phyloP scores from a whole-genome alignment of 2,888 invertebrate species.

The Ramazzottius varieornatus region DNA sequence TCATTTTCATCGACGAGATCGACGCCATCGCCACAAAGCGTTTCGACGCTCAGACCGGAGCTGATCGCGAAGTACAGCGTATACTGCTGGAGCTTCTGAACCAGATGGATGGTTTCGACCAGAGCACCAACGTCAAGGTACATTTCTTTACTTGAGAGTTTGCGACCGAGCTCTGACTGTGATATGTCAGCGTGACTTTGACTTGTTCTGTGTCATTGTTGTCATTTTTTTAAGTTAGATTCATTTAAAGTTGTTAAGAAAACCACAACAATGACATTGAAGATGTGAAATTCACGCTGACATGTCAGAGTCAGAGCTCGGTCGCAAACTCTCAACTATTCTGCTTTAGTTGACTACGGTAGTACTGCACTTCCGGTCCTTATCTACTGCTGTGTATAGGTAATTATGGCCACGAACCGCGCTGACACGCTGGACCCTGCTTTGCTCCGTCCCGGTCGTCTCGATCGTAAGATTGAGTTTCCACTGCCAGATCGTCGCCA shows the following conservation, averaged over 20 bases:
- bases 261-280: too few relatives aligned
- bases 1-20: slow-evolving; percentile 98
- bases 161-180: background rate
- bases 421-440: slow-evolving; percentile 98
- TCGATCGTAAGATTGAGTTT: slow-evolving; percentile 96
- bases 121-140: slow-evolving; percentile 96
- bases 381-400: slow-evolving; percentile 26
- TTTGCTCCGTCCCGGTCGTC: slow-evolving; percentile 65
- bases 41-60: slow-evolving; percentile 93
- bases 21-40: slow-evolving; percentile 98
- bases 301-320: too few relatives aligned
- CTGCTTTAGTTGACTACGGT: too few relatives aligned
- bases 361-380: too few relatives aligned
- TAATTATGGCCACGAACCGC: slow-evolving; percentile 82
- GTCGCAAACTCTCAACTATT: too few relatives aligned
- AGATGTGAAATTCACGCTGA: too few relatives aligned
- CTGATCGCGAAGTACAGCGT: slow-evolving; percentile 90
- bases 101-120: slow-evolving; percentile 99
- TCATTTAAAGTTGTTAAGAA: too few relatives aligned
- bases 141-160: too few relatives aligned
- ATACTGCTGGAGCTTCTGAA: slow-evolving; percentile 84
- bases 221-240: too few relatives aligned
- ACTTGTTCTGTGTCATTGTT: too few relatives aligned
- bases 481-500: slow-evolving; percentile 66
- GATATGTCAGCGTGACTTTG: background rate